These are phyloP conservation scores for Dendrocopos noguchii DNA, from an alignment of 2,113 vertebrate genomes.

Conservation along the genomic window DNA sequence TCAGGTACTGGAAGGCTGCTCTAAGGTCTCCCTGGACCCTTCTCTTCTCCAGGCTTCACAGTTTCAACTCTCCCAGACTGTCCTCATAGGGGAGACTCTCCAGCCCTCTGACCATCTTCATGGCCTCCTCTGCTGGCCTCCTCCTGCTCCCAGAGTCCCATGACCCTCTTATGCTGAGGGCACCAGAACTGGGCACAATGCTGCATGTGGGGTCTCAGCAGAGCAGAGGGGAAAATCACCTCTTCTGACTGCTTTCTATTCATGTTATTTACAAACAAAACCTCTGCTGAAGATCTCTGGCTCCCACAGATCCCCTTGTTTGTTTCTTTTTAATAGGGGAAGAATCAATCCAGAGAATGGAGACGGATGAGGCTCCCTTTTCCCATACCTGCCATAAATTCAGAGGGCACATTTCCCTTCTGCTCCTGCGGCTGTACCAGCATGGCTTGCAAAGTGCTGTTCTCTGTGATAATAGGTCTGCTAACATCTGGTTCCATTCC, in stretches of 20 bases:
- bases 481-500: not conserved
- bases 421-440: not conserved
- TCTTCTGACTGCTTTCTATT: not conserved
- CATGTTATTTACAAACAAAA: not conserved
- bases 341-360: not conserved
- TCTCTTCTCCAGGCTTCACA: too few species aligned
- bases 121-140: too few species aligned
- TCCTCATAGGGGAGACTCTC: too few species aligned
- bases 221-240: too few species aligned
- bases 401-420: not conserved
- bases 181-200: too few species aligned
- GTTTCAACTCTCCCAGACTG: too few species aligned
- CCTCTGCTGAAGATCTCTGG: not conserved
- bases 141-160: too few species aligned
- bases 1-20: too few species aligned
- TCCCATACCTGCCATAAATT: not conserved
- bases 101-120: too few species aligned
- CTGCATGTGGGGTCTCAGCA: too few species aligned
- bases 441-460: not conserved
- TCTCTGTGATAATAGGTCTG: not conserved
- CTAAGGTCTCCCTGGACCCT: too few species aligned
- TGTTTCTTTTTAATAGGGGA: not conserved
- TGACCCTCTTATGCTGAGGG: too few species aligned
- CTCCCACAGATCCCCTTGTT: not conserved
- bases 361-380: not conserved